Evolutionary conservation across 1,140 invertebrate genomes (phyloP).

Genomic region (Drosophila jambulina): DNA sequence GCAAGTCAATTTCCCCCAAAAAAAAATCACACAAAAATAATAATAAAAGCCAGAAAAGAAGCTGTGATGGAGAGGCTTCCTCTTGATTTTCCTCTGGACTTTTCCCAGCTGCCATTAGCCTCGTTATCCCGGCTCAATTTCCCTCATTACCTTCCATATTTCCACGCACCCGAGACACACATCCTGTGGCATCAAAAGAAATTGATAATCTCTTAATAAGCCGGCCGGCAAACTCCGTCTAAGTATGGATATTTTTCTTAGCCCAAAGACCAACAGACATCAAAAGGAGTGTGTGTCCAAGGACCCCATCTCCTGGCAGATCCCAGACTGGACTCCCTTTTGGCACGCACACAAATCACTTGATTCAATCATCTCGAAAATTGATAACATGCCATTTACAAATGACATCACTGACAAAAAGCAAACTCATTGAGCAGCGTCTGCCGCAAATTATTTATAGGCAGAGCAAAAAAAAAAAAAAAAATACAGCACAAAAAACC

Average conservation of each 20-base stretch:
- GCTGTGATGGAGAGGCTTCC: slow-evolving; percentile 21
- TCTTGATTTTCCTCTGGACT: neutral
- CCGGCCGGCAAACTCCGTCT: slow-evolving; percentile 54
- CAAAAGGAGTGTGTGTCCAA: slow-evolving; percentile 50
- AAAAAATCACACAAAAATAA: slow-evolving; percentile 5
- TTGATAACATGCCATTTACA: slow-evolving; percentile 85
- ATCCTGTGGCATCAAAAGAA: slow-evolving; percentile 73
- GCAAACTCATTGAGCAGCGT: slow-evolving; percentile 68
- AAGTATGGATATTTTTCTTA: slow-evolving; percentile 37
- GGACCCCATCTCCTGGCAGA: neutral
- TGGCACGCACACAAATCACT: slow-evolving; percentile 83
- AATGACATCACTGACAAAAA: slow-evolving; percentile 80
- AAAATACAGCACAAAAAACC: slow-evolving; percentile 63
- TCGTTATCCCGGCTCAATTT: slow-evolving; percentile 50
- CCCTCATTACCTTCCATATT: slow-evolving; percentile 31
- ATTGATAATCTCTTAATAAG: slow-evolving; percentile 82
- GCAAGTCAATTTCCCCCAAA: slow-evolving; percentile 23
- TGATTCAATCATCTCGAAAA: slow-evolving; percentile 85
- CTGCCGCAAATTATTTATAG: slow-evolving; percentile 82
- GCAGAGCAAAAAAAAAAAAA: slow-evolving; percentile 27
- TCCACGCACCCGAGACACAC: slow-evolving; percentile 8
- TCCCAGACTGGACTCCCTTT: slow-evolving; percentile 23
- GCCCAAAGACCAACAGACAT: slow-evolving; percentile 70
- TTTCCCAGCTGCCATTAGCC: slow-evolving; percentile 30
- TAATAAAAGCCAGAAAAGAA: neutral